Conservation (phyloP, 2,888 invertebrate genomes). For the Boloria euphrosyne region DNA sequence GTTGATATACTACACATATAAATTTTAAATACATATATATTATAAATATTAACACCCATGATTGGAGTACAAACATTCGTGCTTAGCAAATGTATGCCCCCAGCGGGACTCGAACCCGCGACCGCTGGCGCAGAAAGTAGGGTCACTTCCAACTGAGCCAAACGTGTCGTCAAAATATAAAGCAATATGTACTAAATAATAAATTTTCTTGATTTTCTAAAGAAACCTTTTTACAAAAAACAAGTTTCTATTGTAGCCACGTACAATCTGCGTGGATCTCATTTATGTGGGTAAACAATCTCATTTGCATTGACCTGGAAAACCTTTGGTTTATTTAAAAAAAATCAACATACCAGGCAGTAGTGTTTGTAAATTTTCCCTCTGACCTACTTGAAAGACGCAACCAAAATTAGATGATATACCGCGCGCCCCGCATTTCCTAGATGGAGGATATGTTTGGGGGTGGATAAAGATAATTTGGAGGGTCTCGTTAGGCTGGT, state of each 20-base stretch:
- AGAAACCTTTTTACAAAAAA: conserved; percentile 11
- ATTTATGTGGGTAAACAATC: conserved; percentile 61
- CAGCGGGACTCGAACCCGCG: too few relatives aligned
- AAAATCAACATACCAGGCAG: conserved; percentile 66
- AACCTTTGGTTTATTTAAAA: conserved; percentile 69
- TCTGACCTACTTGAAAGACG: conserved; percentile 79
- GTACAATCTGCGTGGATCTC: conserved; percentile 45
- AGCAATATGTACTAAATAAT: not conserved
- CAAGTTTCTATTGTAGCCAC: conserved; percentile 6
- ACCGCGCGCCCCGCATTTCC: conserved; percentile 52
- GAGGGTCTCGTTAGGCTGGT: conserved; percentile 65
- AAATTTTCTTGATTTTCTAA: not conserved
- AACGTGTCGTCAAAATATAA: too few relatives aligned
- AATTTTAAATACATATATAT: too few relatives aligned
- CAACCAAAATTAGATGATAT: conserved; percentile 61
- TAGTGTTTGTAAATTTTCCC: conserved; percentile 81
- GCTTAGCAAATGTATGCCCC: too few relatives aligned
- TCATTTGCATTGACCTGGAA: conserved; percentile 76
- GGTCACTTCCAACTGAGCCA: too few relatives aligned
- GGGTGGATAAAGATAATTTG: conserved; percentile 61
- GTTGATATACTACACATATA: too few relatives aligned
- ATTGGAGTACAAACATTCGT: too few relatives aligned
- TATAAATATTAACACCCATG: too few relatives aligned
- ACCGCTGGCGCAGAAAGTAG: too few relatives aligned
- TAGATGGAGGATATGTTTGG: conserved; percentile 51